Conservation (phyloP, 2,113 vertebrate species). For the Lamprologus sp. region DNA sequence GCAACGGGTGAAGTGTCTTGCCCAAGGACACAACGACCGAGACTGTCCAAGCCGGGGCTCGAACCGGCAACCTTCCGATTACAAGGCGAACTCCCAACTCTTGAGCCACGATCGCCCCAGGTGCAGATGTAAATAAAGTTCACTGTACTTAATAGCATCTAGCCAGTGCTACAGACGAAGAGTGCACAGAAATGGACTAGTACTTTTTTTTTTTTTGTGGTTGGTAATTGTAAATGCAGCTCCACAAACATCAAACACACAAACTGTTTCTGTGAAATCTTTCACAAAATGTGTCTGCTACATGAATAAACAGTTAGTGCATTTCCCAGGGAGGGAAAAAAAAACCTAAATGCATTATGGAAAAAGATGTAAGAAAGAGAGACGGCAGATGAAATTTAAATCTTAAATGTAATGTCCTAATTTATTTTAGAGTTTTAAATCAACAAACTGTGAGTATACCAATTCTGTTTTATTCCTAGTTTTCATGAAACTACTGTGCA, state of each 20-base stretch:
- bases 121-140: not conserved
- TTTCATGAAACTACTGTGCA: not conserved
- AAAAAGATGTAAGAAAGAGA: not conserved
- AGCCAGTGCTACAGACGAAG: not conserved
- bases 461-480: not conserved
- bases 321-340: not conserved
- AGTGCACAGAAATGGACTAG: not conserved
- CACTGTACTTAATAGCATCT: not conserved
- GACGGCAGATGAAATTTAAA: not conserved
- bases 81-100: too few species aligned
- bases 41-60: too few species aligned
- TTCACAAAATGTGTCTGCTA: not conserved
- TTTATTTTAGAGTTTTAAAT: not conserved
- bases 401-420: not conserved
- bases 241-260: not conserved
- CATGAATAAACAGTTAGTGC: not conserved
- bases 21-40: too few species aligned
- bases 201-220: not conserved
- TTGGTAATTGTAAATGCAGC: not conserved
- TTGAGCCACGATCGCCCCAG: too few species aligned
- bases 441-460: not conserved
- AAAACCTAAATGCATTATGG: not conserved
- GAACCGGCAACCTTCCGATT: too few species aligned
- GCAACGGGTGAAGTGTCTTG: too few species aligned
- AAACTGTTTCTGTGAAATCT: not conserved